A percentile compares a stretch with the other conserved stretches of the same genome.
phyloP scores from a whole-genome alignment of 2,888 invertebrate genomes.

The Punctoribates punctum region DNA sequence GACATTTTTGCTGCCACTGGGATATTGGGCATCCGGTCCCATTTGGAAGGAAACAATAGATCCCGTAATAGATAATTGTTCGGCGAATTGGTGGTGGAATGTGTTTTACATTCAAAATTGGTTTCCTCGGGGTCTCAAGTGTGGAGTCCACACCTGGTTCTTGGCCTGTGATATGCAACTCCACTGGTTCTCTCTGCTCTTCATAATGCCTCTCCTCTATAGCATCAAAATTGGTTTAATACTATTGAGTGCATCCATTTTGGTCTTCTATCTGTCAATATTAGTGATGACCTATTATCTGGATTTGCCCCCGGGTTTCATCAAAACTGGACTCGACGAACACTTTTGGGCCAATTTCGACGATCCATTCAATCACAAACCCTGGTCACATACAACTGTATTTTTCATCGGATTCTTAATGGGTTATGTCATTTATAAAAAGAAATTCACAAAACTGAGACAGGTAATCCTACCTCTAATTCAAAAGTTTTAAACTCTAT shows the following conservation, averaged over 20 bases:
- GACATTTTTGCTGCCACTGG: conserved; percentile 19
- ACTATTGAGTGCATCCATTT: neutral
- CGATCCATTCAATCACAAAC: conserved; percentile 3
- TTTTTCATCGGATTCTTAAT: conserved; percentile 35
- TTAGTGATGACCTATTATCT: neutral
- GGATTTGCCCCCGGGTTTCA: conserved; percentile 33
- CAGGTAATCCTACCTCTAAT: neutral
- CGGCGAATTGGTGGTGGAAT: conserved; percentile 34
- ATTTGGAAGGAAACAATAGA: neutral
- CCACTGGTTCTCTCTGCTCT: conserved; percentile 31
- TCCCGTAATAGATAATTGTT: neutral
- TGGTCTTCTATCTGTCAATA: neutral
- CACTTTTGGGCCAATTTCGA: no score
- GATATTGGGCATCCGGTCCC: conserved; percentile 24
- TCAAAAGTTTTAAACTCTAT: no score
- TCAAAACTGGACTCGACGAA: conserved; percentile 11
- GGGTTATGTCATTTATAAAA: no score
- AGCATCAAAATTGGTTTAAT: conserved; percentile 11
- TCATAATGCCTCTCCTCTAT: conserved; percentile 8
- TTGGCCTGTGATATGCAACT: conserved; percentile 43
- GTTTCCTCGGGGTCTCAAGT: neutral
- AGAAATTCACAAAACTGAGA: neutral
- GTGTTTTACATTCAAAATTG: conserved; percentile 41
- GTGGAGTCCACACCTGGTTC: conserved; percentile 44
- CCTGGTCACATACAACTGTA: conserved; percentile 36